These are phyloP conservation scores for Hepsetus odoe DNA, from an alignment of 2,113 vertebrate genomes.

Conservation along the genomic window DNA sequence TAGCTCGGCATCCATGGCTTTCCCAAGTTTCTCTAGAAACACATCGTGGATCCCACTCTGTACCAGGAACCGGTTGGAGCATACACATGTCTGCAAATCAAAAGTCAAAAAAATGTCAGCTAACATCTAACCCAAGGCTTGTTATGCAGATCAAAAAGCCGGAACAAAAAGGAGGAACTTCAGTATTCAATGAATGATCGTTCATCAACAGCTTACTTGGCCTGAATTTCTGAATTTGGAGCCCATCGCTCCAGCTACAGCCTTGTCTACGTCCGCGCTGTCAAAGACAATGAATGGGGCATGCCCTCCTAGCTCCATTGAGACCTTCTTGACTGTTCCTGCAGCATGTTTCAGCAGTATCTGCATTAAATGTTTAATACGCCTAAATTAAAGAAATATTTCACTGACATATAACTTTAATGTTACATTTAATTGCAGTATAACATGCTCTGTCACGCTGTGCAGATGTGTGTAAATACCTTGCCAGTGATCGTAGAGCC, in stretches of 20 bases:
- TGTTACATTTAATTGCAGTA: neutral
- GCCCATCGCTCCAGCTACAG: slow-evolving; percentile 85
- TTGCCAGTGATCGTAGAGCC: slow-evolving; percentile 96
- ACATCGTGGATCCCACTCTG: slow-evolving; percentile 86
- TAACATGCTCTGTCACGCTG: neutral
- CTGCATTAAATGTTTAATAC: slow-evolving; percentile 64
- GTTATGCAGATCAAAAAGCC: no score
- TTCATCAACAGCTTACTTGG: slow-evolving; percentile 78
- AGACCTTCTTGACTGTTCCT: slow-evolving; percentile 88
- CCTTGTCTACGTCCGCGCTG: slow-evolving; percentile 84
- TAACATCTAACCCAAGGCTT: neutral
- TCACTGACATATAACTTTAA: neutral
- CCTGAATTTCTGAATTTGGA: slow-evolving; percentile 95
- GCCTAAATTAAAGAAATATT: neutral
- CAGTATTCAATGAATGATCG: neutral
- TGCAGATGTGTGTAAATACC: slow-evolving; percentile 67
- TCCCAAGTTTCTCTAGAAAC: slow-evolving; percentile 84
- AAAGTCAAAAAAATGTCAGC: neutral
- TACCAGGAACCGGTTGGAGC: slow-evolving; percentile 92
- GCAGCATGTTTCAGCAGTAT: slow-evolving; percentile 84
- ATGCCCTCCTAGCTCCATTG: slow-evolving; percentile 96
- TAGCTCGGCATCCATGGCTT: slow-evolving; percentile 82
- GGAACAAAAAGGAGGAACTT: no score
- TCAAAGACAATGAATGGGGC: slow-evolving; percentile 98
- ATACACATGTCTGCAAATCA: slow-evolving; percentile 88